Evolutionary conservation across 92 coral and sea anemone genomes (phyloP).

Genomic region (Actinostola sp.): DNA sequence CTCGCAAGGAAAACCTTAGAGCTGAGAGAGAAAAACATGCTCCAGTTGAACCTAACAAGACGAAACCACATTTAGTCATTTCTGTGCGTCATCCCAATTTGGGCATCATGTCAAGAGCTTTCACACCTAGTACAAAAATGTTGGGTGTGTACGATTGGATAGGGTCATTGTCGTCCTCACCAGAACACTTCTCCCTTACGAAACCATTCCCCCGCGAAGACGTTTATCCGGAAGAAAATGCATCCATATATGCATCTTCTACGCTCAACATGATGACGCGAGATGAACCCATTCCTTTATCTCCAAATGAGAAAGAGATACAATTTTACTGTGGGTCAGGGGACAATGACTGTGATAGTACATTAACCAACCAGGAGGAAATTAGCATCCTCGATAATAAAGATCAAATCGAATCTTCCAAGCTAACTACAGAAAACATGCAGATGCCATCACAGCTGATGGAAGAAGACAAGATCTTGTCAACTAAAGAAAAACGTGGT

Average conservation of each 20-base stretch:
- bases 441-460: conserved; percentile 4
- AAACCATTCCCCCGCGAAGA: conserved; percentile 1
- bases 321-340: conserved; percentile 11
- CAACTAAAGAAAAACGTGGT: conserved; percentile 12
- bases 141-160: conserved; percentile 58
- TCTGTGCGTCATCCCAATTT: conserved; percentile 50
- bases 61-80: conserved; percentile 40
- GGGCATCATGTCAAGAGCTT: conserved; percentile 49
- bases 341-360: conserved; percentile 7
- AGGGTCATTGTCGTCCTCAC: conserved; percentile 39
- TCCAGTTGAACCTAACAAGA: conserved; percentile 38
- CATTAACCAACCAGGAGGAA: no score
- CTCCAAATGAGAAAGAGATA: conserved; percentile 18
- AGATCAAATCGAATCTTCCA: no score
- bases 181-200: conserved; percentile 40
- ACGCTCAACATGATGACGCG: conserved; percentile 20
- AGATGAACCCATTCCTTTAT: conserved; percentile 9
- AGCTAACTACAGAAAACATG: neutral
- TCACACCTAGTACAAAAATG: conserved; percentile 27
- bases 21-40: conserved; percentile 7
- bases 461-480: conserved; percentile 17
- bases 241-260: conserved; percentile 10
- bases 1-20: conserved; percentile 33
- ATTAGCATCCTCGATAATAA: neutral
- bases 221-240: conserved; percentile 36